Percentiles rank a stretch among this genome's conserved stretches.
These are phyloP conservation scores for Fulica atra DNA, from an alignment of 2,113 vertebrate species.

Conservation along the genomic window DNA sequence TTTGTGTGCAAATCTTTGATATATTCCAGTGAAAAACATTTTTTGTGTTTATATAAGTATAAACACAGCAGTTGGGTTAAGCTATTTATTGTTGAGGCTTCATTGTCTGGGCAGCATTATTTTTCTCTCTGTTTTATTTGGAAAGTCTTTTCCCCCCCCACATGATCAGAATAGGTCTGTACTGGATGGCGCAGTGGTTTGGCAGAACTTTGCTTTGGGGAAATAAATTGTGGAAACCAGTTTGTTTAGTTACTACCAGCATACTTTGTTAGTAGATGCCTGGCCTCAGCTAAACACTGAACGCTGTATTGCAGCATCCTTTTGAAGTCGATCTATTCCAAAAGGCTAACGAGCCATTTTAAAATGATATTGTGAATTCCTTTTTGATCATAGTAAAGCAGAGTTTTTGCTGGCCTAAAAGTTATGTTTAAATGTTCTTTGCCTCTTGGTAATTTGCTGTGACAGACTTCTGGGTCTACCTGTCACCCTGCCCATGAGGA, in stretches of 20 bases:
- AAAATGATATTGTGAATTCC: background rate
- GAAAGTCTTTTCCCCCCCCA: accelerated
- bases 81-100: background rate
- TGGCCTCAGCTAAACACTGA: background rate
- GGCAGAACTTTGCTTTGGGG: background rate
- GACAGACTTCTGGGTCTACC: background rate
- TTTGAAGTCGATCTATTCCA: no score
- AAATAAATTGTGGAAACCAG: background rate
- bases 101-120: background rate
- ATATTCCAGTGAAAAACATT: background rate
- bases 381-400: background rate
- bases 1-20: background rate
- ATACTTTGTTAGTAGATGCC: background rate
- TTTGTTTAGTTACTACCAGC: background rate
- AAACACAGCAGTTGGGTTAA: background rate
- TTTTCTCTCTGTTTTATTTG: background rate
- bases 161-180: background rate
- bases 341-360: no score
- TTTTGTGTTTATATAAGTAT: background rate
- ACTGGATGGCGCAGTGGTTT: background rate
- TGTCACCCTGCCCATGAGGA: background rate
- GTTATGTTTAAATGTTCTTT: background rate
- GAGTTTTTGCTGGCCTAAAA: background rate
- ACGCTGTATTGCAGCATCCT: background rate
- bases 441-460: background rate